Base-by-base conservation (phyloP, 1,140 invertebrate genomes). In the Listronotus bonariensis region DNA sequence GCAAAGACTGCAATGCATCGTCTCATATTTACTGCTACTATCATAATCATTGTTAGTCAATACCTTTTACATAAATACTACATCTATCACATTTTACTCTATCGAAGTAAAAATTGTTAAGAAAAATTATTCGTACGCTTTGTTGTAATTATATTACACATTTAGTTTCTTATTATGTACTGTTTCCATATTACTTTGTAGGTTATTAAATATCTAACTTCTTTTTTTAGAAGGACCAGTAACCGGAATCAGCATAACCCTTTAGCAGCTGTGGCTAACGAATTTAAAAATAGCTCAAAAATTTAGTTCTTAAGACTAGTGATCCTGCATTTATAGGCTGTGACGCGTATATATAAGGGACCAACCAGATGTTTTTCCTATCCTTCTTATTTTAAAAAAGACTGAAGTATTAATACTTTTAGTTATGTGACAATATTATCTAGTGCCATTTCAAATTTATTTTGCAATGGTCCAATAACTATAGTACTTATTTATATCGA, bases 181-280 rank as follows among this genome's bases (percentile, higher is more conserved):
- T 26, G 1, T 26, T 26, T 26, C 20, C 20, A 26, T 26, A 26
- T 3, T 26, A 26, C 20, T 26, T 26, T 5, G 20, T 15, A 20
- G 14, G 12, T 20, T n/a, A 7, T 15, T 18, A 49, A 38, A 56
- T 26, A 48, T 3, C n/a, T n/a, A 31, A 49, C 48, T 40, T 49
- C 48, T 60, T 26, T 40, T 69, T 66, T 64, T 75, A 82, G 80
- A 80, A 78, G 80, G 77, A 72, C 78, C 79, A 76, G 81, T 82
- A 74, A 78, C 77, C 77, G 80, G 80, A 73, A 76, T 82, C 79
- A 80, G 80, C 75, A 82, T 81, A 80, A 81, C 77, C 74, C 79
- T 81, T 74, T 82, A 77, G 80, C 80, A 49, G 68, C 71, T 49
- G 71, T 74, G 34, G 71, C 15, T 75, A 62, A 72, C 5, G 11